Conservation (phyloP, 2,113 vertebrate species). For the Burhinus bistriatus region DNA sequence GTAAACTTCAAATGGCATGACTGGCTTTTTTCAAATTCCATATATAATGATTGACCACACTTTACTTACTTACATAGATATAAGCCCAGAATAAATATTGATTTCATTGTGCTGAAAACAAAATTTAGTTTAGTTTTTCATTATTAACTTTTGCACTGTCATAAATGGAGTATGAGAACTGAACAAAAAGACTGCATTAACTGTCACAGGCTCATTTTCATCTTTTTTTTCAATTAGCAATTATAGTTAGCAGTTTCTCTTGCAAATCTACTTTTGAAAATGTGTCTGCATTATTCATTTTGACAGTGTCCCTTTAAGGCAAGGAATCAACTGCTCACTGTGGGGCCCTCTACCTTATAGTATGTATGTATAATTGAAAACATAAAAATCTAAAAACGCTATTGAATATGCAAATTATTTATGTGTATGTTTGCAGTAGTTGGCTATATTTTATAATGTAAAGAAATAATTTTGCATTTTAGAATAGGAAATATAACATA, state of each 20-base stretch:
- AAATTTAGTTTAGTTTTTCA: background rate
- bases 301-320: slow-evolving; percentile 63
- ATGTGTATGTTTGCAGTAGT: background rate
- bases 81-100: background rate
- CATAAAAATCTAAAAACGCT: background rate
- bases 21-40: background rate
- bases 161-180: background rate
- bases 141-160: background rate
- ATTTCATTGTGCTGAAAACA: background rate
- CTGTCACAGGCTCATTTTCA: background rate
- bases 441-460: background rate
- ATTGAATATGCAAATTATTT: background rate
- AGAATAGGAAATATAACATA: background rate
- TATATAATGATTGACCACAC: background rate
- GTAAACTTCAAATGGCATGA: background rate
- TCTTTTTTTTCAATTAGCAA: background rate
- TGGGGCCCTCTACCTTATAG: background rate
- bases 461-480: background rate
- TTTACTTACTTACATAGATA: background rate
- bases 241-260: background rate
- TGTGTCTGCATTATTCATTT: background rate
- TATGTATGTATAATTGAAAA: background rate
- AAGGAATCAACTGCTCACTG: background rate
- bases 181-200: background rate
- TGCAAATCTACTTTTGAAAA: background rate